Evolutionary conservation across 2,888 invertebrate species (phyloP), one percentile per base, ranked within the genome.

Genomic region (Parasteatoda lunata): DNA sequence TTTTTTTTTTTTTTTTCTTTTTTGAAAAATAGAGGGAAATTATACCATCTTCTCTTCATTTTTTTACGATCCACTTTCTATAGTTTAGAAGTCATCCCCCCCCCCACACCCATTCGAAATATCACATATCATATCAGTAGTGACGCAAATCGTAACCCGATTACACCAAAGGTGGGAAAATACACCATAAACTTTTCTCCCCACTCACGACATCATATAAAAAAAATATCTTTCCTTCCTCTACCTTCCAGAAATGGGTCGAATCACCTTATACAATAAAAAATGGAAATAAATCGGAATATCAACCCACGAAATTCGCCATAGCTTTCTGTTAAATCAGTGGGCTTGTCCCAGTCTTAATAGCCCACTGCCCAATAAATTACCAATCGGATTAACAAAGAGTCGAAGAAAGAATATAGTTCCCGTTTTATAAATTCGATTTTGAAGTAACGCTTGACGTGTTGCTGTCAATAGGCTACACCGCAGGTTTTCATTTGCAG

Each of bases 281-380:
- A 54, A 68, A 70, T 65, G 73, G 66, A 77, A 30, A 77, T 66
- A 64, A 77, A 77, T 52, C 52, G 73, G 72, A 80, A 80, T 80
- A 66, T 66, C 45, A 73, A 65, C 73, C 72, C 59, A 70, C 80
- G 64, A 68, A 48, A 52, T 30, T 73, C 69, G 11, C 54, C 66
- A 69, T 9, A 66, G 15, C n/a, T 68, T 72, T 9, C 59, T 59
- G 59, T 13, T 49, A 51, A 47, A 45, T 11, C 6, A 9, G 75
- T 76, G 73, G 77, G 85, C 59, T 77, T 71, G 8, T 68, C 77
- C 85, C 65, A 76, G 80, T 47, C 48, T 76, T 77, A 77, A 86
- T 80, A 80, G 80, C 85, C 80, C 71, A 86, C 80, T 86, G 80
- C 77, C 85, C 85, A 86, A 80, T 80, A 86, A 86, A 86, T 86